Evolutionary conservation across 92 coral and sea anemone genomes (phyloP), one percentile per base, ranked within the genome.

Genomic region (Parazoanthus swiftii): DNA sequence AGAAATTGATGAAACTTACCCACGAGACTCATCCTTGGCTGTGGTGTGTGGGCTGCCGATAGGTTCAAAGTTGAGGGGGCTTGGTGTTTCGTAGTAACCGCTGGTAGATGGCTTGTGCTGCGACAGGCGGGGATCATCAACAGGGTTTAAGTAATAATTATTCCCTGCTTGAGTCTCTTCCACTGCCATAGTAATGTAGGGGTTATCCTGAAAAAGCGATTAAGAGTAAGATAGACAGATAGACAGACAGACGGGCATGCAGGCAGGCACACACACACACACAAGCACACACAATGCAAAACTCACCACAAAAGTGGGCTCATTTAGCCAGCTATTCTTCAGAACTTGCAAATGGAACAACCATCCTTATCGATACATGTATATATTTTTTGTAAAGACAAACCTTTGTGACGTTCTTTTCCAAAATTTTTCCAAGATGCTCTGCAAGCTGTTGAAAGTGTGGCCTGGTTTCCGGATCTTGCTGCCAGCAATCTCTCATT

Each of bases 401-500:
- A 70, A 95, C 98, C 97, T 94, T 89, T n/a, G 94, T 89, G 42
- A 92, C 85, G 67, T 90, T 90, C 79, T 85, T 90, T 63, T 95
- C 97, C 25, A 95, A 68, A 14, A 95, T 91, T 75, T 87, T 91
- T 48, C 95, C 95, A 29, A 95, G 93, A 58, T 93, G 72, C 72
- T 92, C 94, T 35, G 91, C 92, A 76, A 95, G 86, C 25, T 42
- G 66, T 23, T 70, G 78, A 65, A 95, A 95, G 3, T 86, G 73
- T 11, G 98, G 98, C 81, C 98, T 91, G 20, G 66, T 77, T 8
- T 94, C 93, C 1, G 94, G 92, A 18, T 84, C 63, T 48, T 91
- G 89, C 43, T 58, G 88, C 98, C 98, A 95, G 87, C 98, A 95
- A 68, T 95, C 95, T 81, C 92, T 90, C 98, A 95, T 95, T 48